phyloP scores from a whole-genome alignment of 1,140 invertebrate species.

The Gerris buenoi region DNA sequence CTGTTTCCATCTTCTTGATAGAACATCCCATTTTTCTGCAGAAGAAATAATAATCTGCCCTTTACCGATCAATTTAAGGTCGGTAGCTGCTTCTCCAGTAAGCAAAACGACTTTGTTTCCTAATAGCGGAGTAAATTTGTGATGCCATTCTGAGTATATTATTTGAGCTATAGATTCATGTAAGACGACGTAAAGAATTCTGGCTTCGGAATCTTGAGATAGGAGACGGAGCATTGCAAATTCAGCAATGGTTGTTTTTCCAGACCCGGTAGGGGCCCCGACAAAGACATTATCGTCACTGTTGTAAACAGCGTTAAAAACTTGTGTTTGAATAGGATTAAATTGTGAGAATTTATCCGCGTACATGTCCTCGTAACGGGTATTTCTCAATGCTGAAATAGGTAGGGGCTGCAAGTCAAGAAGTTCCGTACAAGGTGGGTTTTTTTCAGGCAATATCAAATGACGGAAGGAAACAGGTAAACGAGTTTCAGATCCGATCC shows the following conservation, averaged over 20 bases:
- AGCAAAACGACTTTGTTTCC: slow-evolving; percentile 80
- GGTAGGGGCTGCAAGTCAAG: slow-evolving; percentile 95
- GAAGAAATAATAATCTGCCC: slow-evolving; percentile 92
- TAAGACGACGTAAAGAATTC: slow-evolving; percentile 87
- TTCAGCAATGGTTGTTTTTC: slow-evolving; percentile 90
- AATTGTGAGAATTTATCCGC: slow-evolving; percentile 78
- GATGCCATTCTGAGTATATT: slow-evolving; percentile 78
- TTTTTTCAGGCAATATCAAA: slow-evolving; percentile 94
- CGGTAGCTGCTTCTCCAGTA: slow-evolving; percentile 96
- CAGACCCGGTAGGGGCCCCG: slow-evolving; percentile 88
- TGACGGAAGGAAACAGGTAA: slow-evolving; percentile 95
- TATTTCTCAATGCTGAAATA: slow-evolving; percentile 66
- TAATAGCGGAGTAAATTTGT: slow-evolving; percentile 66
- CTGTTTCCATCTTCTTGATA: slow-evolving; percentile 96
- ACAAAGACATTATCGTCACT: slow-evolving; percentile 98
- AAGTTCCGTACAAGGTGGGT: slow-evolving; percentile 91
- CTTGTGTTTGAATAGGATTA: slow-evolving; percentile 99
- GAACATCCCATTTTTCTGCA: slow-evolving; percentile 96
- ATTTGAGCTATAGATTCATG: slow-evolving; percentile 84
- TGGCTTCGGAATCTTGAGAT: slow-evolving; percentile 48
- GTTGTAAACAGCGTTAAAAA: slow-evolving; percentile 97
- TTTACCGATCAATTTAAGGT: slow-evolving; percentile 80
- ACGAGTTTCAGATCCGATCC: slow-evolving; percentile 89
- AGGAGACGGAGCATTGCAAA: slow-evolving; percentile 87
- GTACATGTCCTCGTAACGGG: slow-evolving; percentile 74